Evolutionary conservation across 2,797 vertebrate genomes (phyloP), one percentile per base, ranked within the genome.

Genomic region (Urocyon cinereoargenteus): DNA sequence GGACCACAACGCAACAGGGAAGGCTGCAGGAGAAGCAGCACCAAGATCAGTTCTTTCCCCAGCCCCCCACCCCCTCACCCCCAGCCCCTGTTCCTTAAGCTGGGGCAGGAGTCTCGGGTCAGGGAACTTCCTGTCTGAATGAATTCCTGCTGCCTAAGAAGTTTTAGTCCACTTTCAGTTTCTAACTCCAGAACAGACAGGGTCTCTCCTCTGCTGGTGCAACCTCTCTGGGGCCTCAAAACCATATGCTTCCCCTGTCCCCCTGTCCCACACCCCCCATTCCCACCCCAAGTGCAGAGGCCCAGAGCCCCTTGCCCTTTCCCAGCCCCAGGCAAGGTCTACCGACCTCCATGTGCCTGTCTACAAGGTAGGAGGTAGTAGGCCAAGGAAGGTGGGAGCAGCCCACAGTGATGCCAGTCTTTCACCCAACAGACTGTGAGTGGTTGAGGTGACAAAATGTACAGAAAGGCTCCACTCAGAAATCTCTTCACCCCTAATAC

Each of bases 261-360:
- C 34, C 55, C 4, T 14, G 6, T 22, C 53, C 15, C 57, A 2
- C 24, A 3, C 53, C 53, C 14, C 31, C 9, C 21, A 22, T 11
- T 55, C 21, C 64, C 16, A 36, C 83, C 26, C 22, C 26, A 18
- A 62, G 3, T 75, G 13, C 21, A 68, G 31, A 8, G 51, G 2
- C 45, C 51, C 51, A 22, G 10, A 64, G 28, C 21, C 34, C 49
- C 49, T 26, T 86, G 51, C 21, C 59, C 49, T 21, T 86, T 78
- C 26, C 28, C 22, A 79, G 45, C 3, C 7, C 34, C 18, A 0
- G 0, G 31, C 0, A 36, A 8, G 5, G 6, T n/a, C 70, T 78
- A 2, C 45, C 10, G 64, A 22, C 9, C 28, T 34, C 70, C 62
- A 24, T 12, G 78, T 5, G 53, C 26, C 3, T 13, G 19, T 36